These are phyloP conservation scores for Latrodectus hesperus DNA, from an alignment of 2,888 invertebrate genomes.

Conservation along the genomic window DNA sequence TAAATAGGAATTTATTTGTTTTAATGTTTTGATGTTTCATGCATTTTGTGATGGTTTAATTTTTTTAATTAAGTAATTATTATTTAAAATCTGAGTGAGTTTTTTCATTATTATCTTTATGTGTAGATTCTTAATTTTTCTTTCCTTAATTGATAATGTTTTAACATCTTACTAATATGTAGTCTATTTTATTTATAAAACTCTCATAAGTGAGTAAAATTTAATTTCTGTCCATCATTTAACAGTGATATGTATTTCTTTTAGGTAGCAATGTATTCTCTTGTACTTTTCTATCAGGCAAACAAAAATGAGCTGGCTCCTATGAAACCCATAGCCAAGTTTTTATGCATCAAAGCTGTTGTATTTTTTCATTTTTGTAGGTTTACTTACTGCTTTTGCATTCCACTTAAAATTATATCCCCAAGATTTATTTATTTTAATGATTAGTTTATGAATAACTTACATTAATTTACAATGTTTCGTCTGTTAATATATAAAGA, in stretches of 20 bases:
- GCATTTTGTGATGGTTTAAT: neutral
- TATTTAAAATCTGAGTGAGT: neutral
- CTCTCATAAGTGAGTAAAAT: neutral
- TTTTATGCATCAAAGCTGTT: constrained; percentile 96
- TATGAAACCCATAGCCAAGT: constrained; percentile 95
- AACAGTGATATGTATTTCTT: neutral
- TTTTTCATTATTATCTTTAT: neutral
- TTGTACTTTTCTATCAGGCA: constrained; percentile 93
- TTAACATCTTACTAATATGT: no score
- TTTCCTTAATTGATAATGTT: no score
- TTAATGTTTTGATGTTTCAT: no score
- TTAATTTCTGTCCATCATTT: neutral
- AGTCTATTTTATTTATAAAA: neutral
- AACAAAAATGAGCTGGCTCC: constrained; percentile 89
- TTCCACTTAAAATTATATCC: no score
- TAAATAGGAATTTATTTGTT: no score
- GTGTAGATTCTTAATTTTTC: neutral
- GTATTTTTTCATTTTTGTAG: constrained; percentile 99
- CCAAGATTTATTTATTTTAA: no score
- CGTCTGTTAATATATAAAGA: no score
- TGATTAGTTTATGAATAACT: no score
- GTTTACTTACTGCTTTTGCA: constrained; percentile 73
- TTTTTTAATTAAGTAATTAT: neutral
- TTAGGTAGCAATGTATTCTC: constrained; percentile 89
- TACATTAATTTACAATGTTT: no score